phyloP scores from a whole-genome alignment of 2,797 vertebrate species.

The Falco cherrug region DNA sequence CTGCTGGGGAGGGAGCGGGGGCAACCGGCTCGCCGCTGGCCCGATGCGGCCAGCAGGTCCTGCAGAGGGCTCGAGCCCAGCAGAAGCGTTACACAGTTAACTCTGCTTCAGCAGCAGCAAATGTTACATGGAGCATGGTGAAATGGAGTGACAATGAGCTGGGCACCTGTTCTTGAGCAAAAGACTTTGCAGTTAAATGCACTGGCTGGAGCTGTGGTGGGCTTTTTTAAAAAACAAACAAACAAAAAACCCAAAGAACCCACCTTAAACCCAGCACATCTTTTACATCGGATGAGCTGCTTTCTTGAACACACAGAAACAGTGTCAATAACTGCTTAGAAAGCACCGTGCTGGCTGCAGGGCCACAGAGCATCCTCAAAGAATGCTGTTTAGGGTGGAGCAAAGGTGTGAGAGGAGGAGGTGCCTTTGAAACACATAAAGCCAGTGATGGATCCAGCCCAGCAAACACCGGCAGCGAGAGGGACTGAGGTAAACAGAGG shows the following conservation, averaged over 20 bases:
- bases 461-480: accelerated
- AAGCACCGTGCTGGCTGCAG: too few relatives aligned
- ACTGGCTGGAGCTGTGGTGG: too few relatives aligned
- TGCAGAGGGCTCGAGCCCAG: accelerated
- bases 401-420: not conserved
- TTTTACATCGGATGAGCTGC: not conserved
- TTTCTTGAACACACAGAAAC: too few relatives aligned
- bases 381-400: too few relatives aligned
- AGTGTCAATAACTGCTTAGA: not conserved
- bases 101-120: accelerated
- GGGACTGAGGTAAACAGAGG: not conserved
- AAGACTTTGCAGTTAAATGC: not conserved
- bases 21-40: accelerated
- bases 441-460: not conserved
- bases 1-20: accelerated
- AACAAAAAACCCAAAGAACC: not conserved
- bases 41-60: not conserved
- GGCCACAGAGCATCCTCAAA: not conserved
- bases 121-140: accelerated
- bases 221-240: too few relatives aligned
- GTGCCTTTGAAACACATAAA: accelerated
- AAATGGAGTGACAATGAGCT: accelerated
- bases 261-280: accelerated
- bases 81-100: accelerated
- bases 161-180: accelerated